Evolutionary conservation across 2,888 invertebrate genomes (phyloP), one percentile per base, ranked within the genome.

Genomic region (Trilocha varians): DNA sequence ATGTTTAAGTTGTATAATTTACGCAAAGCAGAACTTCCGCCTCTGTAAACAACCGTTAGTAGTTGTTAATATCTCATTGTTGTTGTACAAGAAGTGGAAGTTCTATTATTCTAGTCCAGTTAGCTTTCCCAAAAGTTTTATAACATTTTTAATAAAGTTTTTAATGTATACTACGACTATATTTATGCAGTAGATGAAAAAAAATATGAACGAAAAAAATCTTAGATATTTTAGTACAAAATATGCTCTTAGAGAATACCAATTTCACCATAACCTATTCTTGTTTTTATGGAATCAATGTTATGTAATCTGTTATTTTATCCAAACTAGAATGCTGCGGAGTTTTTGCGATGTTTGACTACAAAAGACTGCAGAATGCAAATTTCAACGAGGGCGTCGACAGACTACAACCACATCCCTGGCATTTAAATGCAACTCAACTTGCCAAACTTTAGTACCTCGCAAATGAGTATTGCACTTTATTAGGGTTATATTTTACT

Each of bases 381-480:
- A 77, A 77, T 74, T 66, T 58, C 33, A 38, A 44, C 42, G 49
- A 59, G 57, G 63, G 48, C 53, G 55, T 49, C 55, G 48, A 45
- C 45, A 50, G 44, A 48, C 52, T 44, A 53, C 57, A 57, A 51
- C 49, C 57, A 57, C 49, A 48, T 54, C 59, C 55, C 58, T 55
- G 65, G 55, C 66, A 75, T 78, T 78, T 70, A 76, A 78, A 79
- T 76, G 72, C 74, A 76, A 66, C 68, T 70, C 59, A 65, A 73
- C 73, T 75, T 78, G 73, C 70, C 70, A 74, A 77, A 78, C 64
- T 74, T 77, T 70, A 59, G 62, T 62, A 64, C 55, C 65, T 70
- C 66, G 62, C 66, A 70, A 78, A 74, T 73, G 66, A 77, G 71
- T 71, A 69, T 61, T 54, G 60, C 53, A 48, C 60, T 57, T 55